Evolutionary conservation across 2,113 vertebrate species (phyloP).

Genomic region (Centropus unirufus): DNA sequence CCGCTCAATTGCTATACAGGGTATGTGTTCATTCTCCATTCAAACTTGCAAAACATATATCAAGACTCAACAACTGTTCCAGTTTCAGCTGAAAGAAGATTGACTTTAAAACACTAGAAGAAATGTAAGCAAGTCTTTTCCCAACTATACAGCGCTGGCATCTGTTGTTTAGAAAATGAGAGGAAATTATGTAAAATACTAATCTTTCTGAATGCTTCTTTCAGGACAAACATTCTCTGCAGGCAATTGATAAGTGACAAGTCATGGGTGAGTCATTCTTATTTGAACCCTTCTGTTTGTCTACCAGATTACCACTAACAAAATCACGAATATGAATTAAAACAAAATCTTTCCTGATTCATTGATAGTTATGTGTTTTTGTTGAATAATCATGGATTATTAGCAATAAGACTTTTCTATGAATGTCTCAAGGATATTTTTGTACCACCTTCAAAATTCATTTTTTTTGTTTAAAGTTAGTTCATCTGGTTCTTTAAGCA

Average conservation of each 20-base stretch:
- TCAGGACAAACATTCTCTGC: neutral
- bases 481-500: neutral
- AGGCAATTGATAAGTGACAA: neutral
- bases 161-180: neutral
- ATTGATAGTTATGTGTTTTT: neutral
- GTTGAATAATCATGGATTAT: neutral
- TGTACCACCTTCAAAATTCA: neutral
- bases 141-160: neutral
- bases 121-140: neutral
- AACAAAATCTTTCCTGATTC: neutral
- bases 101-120: neutral
- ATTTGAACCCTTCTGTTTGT: neutral
- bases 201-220: neutral
- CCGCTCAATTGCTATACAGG: slow-evolving; percentile 30
- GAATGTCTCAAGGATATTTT: neutral
- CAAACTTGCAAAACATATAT: slow-evolving; percentile 65
- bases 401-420: neutral
- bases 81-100: slow-evolving; percentile 44
- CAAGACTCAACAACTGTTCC: slow-evolving; percentile 46
- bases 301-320: neutral
- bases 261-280: neutral
- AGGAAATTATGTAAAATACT: neutral
- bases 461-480: neutral
- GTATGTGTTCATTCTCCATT: slow-evolving; percentile 41
- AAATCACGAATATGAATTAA: neutral